phyloP scores from a whole-genome alignment of 2,797 vertebrate genomes.

The Anas bernieri region DNA sequence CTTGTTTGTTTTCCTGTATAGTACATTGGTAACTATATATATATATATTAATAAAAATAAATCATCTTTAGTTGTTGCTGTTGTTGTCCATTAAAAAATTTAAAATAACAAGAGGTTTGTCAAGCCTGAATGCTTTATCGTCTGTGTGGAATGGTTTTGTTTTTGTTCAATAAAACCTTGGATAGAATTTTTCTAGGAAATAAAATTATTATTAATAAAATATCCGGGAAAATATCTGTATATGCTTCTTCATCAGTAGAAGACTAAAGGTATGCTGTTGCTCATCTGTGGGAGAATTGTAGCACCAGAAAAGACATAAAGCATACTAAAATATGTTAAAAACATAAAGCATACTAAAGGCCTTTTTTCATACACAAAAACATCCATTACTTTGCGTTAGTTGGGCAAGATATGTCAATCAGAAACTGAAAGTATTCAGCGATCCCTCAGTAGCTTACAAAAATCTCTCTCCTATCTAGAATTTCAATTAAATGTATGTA shows the following conservation, averaged over 20 bases:
- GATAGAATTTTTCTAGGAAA: not conserved
- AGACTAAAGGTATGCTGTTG: not conserved
- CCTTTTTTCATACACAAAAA: not conserved
- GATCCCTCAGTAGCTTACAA: not conserved
- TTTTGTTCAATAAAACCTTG: not conserved
- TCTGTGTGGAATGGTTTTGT: not conserved
- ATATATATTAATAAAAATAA: rapidly evolving
- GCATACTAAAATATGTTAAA: not conserved
- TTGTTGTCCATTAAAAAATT: not conserved
- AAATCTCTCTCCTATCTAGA: slow-evolving; percentile 53
- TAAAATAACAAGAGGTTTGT: not conserved
- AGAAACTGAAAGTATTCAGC: slow-evolving; percentile 21
- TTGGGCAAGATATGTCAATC: slow-evolving; percentile 30
- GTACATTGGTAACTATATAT: not conserved
- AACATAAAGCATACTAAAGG: not conserved
- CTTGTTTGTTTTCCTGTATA: not conserved
- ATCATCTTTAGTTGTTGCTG: too few species aligned
- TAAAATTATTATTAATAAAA: too few species aligned
- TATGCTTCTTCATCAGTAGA: not conserved
- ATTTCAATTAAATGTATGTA: slow-evolving; percentile 61
- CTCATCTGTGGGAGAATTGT: not conserved
- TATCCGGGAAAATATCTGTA: too few species aligned
- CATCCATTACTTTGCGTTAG: slow-evolving; percentile 12
- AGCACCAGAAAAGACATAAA: not conserved
- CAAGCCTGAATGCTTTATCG: rapidly evolving